These are phyloP conservation scores for Centropyge bicolor DNA, from an alignment of 2,797 vertebrate species.

Conservation along the genomic window DNA sequence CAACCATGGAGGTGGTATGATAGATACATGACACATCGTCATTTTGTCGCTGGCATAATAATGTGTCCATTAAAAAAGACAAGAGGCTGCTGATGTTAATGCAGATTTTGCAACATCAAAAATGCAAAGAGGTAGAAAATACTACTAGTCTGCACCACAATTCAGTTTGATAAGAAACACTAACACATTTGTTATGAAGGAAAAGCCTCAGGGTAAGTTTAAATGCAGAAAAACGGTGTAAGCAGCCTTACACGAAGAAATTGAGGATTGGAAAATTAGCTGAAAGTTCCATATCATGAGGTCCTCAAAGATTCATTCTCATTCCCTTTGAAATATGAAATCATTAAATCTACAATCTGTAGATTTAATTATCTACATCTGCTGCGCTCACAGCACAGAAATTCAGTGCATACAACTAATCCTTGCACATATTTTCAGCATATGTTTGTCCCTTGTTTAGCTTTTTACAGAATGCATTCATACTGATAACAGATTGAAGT, in stretches of 20 bases:
- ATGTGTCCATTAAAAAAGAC: slow-evolving; percentile 17
- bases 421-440: slow-evolving; percentile 6
- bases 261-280: background rate
- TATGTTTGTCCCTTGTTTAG: slow-evolving; percentile 24
- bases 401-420: slow-evolving; percentile 1
- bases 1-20: background rate
- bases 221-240: background rate
- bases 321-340: slow-evolving; percentile 15
- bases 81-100: slow-evolving; percentile 8
- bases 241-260: background rate
- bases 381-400: background rate
- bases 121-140: slow-evolving; percentile 23
- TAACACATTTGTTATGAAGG: background rate
- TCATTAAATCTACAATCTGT: background rate
- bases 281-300: slow-evolving; percentile 1
- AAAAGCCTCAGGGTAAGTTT: background rate
- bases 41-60: slow-evolving; percentile 14
- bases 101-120: slow-evolving; percentile 21
- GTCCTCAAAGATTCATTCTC: slow-evolving; percentile 14
- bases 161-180: slow-evolving; percentile 28
- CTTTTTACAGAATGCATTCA: slow-evolving; percentile 25
- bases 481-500: slow-evolving; percentile 23
- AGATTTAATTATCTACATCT: background rate
- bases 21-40: slow-evolving; percentile 22
- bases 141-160: background rate